A percentile compares a stretch with the other conserved stretches of the same genome.
phyloP scores from a whole-genome alignment of 2,888 invertebrate species.

The Ptilodon capucinus region DNA sequence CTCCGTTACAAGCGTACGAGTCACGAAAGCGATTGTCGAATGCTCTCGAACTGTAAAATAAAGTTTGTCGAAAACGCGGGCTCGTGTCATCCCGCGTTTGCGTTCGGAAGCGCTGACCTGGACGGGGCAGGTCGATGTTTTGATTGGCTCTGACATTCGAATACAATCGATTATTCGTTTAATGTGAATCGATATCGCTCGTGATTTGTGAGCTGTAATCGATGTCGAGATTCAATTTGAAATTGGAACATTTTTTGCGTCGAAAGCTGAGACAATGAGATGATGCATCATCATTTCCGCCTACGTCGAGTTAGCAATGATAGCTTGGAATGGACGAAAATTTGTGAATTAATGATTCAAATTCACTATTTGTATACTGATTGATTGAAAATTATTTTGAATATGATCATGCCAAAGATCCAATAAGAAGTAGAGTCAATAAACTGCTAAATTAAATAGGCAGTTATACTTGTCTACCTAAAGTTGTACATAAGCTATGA shows the following conservation, averaged over 20 bases:
- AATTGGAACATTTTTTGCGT: constrained; percentile 44
- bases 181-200: constrained; percentile 66
- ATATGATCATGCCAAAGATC: background rate
- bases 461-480: too few relatives aligned
- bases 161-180: constrained; percentile 76
- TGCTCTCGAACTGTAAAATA: constrained; percentile 21
- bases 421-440: too few relatives aligned
- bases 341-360: background rate
- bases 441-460: too few relatives aligned
- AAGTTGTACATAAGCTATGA: too few relatives aligned
- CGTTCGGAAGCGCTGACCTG: constrained; percentile 78
- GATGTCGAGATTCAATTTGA: constrained; percentile 40
- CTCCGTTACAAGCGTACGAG: constrained; percentile 19
- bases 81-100: constrained; percentile 73
- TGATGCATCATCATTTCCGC: constrained; percentile 3
- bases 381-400: background rate
- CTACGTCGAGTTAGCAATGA: constrained; percentile 1
- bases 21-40: constrained; percentile 10
- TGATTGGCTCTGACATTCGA: constrained; percentile 79
- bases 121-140: constrained; percentile 64
- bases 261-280: constrained; percentile 14
- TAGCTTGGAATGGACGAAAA: background rate
- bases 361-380: background rate
- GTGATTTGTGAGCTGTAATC: constrained; percentile 37
- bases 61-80: constrained; percentile 52